Evolutionary conservation across 2,888 invertebrate species (phyloP), one percentile per base, ranked within the genome.

Genomic region (Leptinotarsa juncta): DNA sequence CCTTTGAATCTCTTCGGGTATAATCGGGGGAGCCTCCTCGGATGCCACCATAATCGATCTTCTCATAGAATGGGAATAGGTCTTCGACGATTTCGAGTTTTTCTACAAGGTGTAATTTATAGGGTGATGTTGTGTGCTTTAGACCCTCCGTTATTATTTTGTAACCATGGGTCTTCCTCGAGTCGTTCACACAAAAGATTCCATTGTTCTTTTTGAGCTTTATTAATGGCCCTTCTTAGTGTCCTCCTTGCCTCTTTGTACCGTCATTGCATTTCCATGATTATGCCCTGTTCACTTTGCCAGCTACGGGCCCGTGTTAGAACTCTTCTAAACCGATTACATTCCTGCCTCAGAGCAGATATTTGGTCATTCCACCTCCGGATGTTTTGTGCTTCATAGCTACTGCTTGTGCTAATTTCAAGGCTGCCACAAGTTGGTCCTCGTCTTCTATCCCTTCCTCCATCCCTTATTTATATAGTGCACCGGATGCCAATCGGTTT

Each of bases 291-390:
- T 26, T 26, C 26, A 4, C 10, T 18, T 15, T 55, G 15, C 18
- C 55, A 20, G 7, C 55, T 55, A 15, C 55, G 55, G 10, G n/a
- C 1, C 18, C 51, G 49, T 23, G 65, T 68, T 32, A 68, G 18
- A 4, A 10, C 26, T 26, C 68, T 68, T 26, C 55, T 68, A n/a
- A 10, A 53, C 12, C 1, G 26, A 16, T 53, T 55, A 32, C 68
- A 68, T 5, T 55, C 26, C 14, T 68, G 53, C 53, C 57, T 5
- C 26, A 55, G 55, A 4, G 23, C 5, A 26, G 32, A 23, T 10
- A 68, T 68, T 7, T 26, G 68, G 7, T 68, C 48, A 42, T 68
- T 68, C 68, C 68, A 68, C 68, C 68, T 7, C 42, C 68, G 18
- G 1, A 0, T 4, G 48, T 26, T 68, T 26, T 32, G 7, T 55